phyloP scores from a whole-genome alignment of 2,888 invertebrate genomes.

The Falcaria lacertinaria region DNA sequence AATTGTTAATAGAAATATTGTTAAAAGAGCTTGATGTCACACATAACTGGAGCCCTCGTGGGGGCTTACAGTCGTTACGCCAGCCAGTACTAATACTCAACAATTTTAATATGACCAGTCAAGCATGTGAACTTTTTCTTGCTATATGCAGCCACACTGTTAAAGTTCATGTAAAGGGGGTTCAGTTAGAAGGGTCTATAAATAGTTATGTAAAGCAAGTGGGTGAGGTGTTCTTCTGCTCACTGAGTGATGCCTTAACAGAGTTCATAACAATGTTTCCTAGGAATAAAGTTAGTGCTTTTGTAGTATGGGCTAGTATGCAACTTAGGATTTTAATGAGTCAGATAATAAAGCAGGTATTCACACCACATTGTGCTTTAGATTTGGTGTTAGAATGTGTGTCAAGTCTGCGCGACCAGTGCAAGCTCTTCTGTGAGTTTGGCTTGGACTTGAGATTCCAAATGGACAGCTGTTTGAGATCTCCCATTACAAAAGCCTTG shows the following conservation, averaged over 20 bases:
- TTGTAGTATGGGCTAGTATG: constrained; percentile 94
- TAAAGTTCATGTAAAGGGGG: constrained; percentile 88
- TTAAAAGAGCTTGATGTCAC: constrained; percentile 93
- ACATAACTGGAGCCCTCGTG: constrained; percentile 94
- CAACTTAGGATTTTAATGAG: constrained; percentile 89
- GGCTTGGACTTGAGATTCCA: constrained; percentile 96
- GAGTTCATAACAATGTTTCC: constrained; percentile 87
- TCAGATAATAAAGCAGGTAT: constrained; percentile 92
- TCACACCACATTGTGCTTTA: constrained; percentile 92
- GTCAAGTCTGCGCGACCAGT: constrained; percentile 87
- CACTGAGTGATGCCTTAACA: constrained; percentile 85
- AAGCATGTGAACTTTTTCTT: constrained; percentile 91
- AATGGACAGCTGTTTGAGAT: constrained; percentile 90
- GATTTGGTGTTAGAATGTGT: constrained; percentile 93
- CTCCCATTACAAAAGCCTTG: constrained; percentile 87
- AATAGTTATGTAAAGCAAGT: constrained; percentile 89
- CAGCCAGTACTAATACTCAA: constrained; percentile 92
- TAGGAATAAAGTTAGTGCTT: constrained; percentile 81
- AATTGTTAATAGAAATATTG: constrained; percentile 90
- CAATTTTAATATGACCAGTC: constrained; percentile 82
- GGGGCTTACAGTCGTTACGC: constrained; percentile 91
- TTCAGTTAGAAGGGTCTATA: constrained; percentile 89
- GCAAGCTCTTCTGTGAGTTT: constrained; percentile 79
- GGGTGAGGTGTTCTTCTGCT: constrained; percentile 90
- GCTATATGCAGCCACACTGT: constrained; percentile 90